Evolutionary conservation across 1,140 invertebrate species (phyloP).

Genomic region (Ceratina australensis): DNA sequence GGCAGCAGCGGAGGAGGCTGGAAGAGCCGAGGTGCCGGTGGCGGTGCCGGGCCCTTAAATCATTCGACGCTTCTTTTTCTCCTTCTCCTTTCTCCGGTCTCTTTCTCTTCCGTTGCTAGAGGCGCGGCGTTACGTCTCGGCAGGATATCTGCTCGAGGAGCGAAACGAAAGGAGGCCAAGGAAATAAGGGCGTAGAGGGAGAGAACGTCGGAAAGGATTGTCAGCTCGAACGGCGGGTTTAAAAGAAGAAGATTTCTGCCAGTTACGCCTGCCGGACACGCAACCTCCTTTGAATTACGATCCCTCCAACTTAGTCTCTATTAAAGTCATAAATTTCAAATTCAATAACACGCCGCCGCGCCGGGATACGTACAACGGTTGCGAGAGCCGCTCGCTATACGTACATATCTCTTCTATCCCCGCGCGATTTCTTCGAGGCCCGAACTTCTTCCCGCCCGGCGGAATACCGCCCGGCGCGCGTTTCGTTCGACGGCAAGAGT

Average conservation of each 20-base stretch:
- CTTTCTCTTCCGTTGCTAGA: too few relatives aligned
- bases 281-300: constrained; percentile 72
- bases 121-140: neutral
- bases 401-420: neutral
- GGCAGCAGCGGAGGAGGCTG: too few relatives aligned
- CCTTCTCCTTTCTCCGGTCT: too few relatives aligned
- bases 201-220: constrained; percentile 29
- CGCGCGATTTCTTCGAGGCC: neutral
- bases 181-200: neutral
- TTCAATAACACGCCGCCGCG: constrained; percentile 67
- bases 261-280: constrained; percentile 69
- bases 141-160: constrained; percentile 45
- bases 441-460: too few relatives aligned
- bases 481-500: too few relatives aligned
- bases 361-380: constrained; percentile 28
- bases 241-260: constrained; percentile 31
- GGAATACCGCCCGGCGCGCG: too few relatives aligned
- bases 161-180: neutral
- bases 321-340: constrained; percentile 74
- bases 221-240: neutral
- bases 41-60: constrained; percentile 43
- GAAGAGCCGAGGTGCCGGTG: too few relatives aligned
- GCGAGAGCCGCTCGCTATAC: too few relatives aligned
- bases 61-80: constrained; percentile 38
- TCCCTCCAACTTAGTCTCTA: constrained; percentile 69